Evolutionary conservation across 1,140 invertebrate genomes (phyloP).

Genomic region (Platyura marginata): DNA sequence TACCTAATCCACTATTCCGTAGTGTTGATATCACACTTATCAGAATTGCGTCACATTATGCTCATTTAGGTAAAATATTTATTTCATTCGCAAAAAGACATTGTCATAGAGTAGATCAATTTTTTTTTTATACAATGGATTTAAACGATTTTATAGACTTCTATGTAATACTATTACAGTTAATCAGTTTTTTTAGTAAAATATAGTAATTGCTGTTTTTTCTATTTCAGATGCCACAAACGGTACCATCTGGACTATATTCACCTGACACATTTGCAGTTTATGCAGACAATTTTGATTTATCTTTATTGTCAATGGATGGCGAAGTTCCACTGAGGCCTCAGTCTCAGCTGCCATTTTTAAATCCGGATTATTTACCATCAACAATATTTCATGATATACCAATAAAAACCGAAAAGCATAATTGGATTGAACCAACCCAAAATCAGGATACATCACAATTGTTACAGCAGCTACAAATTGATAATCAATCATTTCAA

Average conservation of each 20-base stretch:
- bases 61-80: too few relatives aligned
- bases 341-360: not conserved
- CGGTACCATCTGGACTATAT: slow-evolving; percentile 50
- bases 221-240: slow-evolving; percentile 60
- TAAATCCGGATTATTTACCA: slow-evolving; percentile 1
- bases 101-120: too few relatives aligned
- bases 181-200: too few relatives aligned
- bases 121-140: too few relatives aligned
- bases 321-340: slow-evolving; percentile 21
- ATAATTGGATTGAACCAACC: too few relatives aligned
- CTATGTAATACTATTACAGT: too few relatives aligned
- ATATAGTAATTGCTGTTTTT: too few relatives aligned
- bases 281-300: slow-evolving; percentile 46
- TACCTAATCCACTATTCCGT: too few relatives aligned
- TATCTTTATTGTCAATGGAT: slow-evolving; percentile 50
- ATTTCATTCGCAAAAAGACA: too few relatives aligned
- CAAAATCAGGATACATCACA: not conserved
- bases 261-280: slow-evolving; percentile 46
- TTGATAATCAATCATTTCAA: slow-evolving; percentile 11
- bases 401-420: slow-evolving; percentile 1
- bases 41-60: too few relatives aligned
- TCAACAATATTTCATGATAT: slow-evolving; percentile 2
- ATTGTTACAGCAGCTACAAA: slow-evolving; percentile 7
- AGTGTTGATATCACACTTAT: too few relatives aligned
- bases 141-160: too few relatives aligned